phyloP scores from a whole-genome alignment of 1,140 invertebrate genomes.

The Eciton burchellii region DNA sequence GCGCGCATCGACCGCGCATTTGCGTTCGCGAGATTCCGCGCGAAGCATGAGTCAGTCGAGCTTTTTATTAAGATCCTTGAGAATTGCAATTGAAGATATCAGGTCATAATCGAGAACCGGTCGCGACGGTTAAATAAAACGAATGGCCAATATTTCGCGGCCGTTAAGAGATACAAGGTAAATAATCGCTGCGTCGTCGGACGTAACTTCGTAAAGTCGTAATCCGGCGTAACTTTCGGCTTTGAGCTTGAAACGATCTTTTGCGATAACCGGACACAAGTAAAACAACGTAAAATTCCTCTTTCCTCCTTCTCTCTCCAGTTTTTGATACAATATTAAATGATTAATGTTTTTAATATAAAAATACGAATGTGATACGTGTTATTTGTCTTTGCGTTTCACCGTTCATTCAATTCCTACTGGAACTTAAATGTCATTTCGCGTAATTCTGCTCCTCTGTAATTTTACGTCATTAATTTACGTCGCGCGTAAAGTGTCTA shows the following conservation, averaged over 20 bases:
- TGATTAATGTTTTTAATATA: no score
- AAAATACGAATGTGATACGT: slow-evolving; percentile 10
- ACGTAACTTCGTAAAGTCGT: no score
- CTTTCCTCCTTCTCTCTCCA: no score
- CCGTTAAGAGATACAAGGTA: no score
- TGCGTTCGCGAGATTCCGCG: background rate
- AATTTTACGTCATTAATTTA: background rate
- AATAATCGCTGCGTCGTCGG: slow-evolving; percentile 5
- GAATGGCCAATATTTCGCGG: slow-evolving; percentile 4
- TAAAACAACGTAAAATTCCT: no score
- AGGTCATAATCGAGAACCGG: no score
- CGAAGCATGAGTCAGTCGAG: no score
- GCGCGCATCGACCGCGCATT: background rate
- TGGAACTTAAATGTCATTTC: background rate
- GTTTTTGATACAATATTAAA: no score
- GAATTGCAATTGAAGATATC: slow-evolving; percentile 15
- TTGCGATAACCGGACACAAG: no score
- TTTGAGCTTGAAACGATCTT: no score
- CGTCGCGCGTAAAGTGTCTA: background rate
- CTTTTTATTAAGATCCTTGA: background rate
- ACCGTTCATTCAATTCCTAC: background rate
- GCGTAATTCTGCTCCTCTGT: background rate
- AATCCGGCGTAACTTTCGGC: no score
- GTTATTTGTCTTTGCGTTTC: background rate
- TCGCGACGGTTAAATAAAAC: slow-evolving; percentile 19